Base-by-base conservation (phyloP, 2,113 vertebrate genomes). In the Ammodytes marinus region DNA sequence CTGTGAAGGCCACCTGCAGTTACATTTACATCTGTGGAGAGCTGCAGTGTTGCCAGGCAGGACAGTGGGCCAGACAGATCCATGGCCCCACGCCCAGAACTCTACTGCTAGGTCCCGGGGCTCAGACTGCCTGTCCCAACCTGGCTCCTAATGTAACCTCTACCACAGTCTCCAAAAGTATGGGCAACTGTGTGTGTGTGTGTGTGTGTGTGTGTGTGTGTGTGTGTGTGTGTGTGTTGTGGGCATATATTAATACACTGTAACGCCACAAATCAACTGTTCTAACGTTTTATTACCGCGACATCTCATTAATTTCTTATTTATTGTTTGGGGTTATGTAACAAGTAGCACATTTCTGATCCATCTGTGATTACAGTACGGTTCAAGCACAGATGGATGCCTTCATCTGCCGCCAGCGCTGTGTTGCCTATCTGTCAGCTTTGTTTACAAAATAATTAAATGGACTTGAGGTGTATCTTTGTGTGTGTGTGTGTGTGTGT, bases 41-140 rank as follows among this genome's bases (percentile, higher is more conserved):
- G 55, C 73, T 59, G 74, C 60, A 39, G 67, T 57, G 65, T 75
- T 86, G 69, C 79, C 74, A 83, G 73, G 45, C 66, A 50, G 68
- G 74, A 86, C 76, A 80, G 78, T 46, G 63, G 83, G 70, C 78
- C 82, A 82, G 86, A 90, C 86, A 88, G 76, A 82, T 90, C 67
- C 54, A 37, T 92, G 91, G 91, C 88, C 78, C 37, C 0, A 55
- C 35, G 91, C 90, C 89, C 82, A 90, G 89, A 89, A 74, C 63
- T 60, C 67, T 82, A 86, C 80, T 42, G 61, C 74, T 37, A 47
- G 3, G 79, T 78, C 85, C 83, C 37, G 64, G 17, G 58, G 68
- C 83, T 77, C 77, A 69, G 63, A 74, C 67, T 53, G 70, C 54
- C 60, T 5, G 67, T 82, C 81, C 72, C 47, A 75, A 35, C 52